phyloP scores from a whole-genome alignment of 2,888 invertebrate species.

The Parapristionchus giblindavisi region DNA sequence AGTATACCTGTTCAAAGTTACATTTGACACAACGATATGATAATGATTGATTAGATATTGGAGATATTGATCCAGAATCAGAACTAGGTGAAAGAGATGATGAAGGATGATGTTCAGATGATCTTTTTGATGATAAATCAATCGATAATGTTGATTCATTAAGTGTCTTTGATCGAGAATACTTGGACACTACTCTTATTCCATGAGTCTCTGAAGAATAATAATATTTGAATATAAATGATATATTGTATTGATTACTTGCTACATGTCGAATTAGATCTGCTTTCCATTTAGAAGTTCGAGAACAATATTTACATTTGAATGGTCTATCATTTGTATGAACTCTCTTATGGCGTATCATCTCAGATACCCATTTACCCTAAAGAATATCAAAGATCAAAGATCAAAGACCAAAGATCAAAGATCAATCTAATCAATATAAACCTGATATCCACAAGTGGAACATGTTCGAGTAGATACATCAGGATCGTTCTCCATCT shows the following conservation, averaged over 20 bases:
- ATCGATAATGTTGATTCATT: slow-evolving; percentile 46
- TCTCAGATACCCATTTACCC: slow-evolving; percentile 72
- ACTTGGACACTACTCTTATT: slow-evolving; percentile 70
- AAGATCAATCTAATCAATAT: background rate
- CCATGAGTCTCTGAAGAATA: slow-evolving; percentile 70
- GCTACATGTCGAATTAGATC: slow-evolving; percentile 73
- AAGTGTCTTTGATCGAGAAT: slow-evolving; percentile 68
- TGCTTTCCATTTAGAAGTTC: slow-evolving; percentile 73
- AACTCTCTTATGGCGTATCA: slow-evolving; percentile 72
- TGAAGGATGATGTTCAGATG: background rate
- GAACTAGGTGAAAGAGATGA: slow-evolving; percentile 17
- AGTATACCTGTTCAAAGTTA: slow-evolving; percentile 32
- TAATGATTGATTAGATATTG: background rate
- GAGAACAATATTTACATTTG: slow-evolving; percentile 72
- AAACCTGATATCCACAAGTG: slow-evolving; percentile 68
- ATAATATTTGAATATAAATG: background rate
- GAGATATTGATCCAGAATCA: slow-evolving; percentile 16
- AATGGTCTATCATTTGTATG: slow-evolving; percentile 72
- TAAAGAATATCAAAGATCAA: slow-evolving; percentile 37
- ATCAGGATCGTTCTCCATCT: slow-evolving; percentile 68
- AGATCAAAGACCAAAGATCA: background rate
- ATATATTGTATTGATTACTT: slow-evolving; percentile 55
- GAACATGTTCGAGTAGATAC: slow-evolving; percentile 68
- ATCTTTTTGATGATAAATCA: slow-evolving; percentile 4
- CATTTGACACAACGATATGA: slow-evolving; percentile 35